Evolutionary conservation across 2,797 vertebrate species (phyloP), one percentile per base, ranked within the genome.

Genomic region (Simalia tracyae): DNA sequence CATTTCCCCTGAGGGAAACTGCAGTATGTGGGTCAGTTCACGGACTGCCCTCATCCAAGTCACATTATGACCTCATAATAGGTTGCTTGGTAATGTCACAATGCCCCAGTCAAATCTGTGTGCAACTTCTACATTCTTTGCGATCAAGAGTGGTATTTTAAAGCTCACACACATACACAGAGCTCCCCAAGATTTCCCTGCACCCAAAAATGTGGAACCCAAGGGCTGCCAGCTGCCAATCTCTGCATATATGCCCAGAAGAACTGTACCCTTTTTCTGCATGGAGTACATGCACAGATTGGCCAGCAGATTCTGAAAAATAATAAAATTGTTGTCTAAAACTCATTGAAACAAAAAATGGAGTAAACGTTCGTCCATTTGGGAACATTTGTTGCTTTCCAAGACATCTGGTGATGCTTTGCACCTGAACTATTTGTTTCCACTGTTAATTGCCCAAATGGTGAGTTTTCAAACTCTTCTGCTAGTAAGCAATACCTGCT

Each of bases 351-450:
- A 88, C 22, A 12, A 26, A 56, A 88, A n/a, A 31, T 19, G 15
- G 4, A 54, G 50, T 54, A 54, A 54, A 54, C 1, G 50, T 54
- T 54, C 8, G 50, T 54, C 5, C 50, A 54, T 54, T 54, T 54
- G 50, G 50, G 50, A 5, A 54, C 50, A 54, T 54, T 54, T 54
- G 50, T 54, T 54, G 50, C 8, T 54, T 94, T 2, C 0, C 90
- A 94, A 94, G 57, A 7, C 85, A 93, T 91, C 56, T 94, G 84
- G n/a, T 88, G 50, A n/a, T 2, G 89, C 85, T 87, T 66, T 92
- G 42, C 84, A n/a, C 86, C 50, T 54, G 92, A 93, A 88, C 36
- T 86, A 92, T 92, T 93, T 88, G 88, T 94, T 24, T 46, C 72
- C 26, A 26, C 0, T 36, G 1, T 36, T 22, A 90, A 36, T 89